These are phyloP conservation scores for Microchrysa polita DNA, from an alignment of 2,888 invertebrate species.

Conservation along the genomic window DNA sequence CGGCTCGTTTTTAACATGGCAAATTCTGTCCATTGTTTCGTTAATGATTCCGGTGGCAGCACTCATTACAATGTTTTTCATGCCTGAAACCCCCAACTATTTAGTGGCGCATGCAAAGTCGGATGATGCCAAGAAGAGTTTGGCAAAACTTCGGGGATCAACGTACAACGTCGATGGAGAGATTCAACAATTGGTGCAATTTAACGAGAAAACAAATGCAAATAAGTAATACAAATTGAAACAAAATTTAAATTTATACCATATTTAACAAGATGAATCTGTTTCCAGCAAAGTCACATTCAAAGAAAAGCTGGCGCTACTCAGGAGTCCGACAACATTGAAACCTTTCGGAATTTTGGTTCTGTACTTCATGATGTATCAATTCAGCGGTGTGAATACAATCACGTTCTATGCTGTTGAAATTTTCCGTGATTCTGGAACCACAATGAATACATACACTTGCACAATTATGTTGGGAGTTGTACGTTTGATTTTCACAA, in stretches of 20 bases:
- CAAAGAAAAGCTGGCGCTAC: slow-evolving; percentile 67
- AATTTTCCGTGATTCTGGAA: slow-evolving; percentile 71
- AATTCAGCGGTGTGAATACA: slow-evolving; percentile 76
- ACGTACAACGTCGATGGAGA: slow-evolving; percentile 72
- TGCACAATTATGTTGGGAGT: slow-evolving; percentile 72
- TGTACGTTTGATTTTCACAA: slow-evolving; percentile 70
- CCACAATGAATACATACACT: slow-evolving; percentile 68
- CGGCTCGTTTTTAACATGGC: slow-evolving; percentile 72
- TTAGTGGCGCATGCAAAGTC: slow-evolving; percentile 70
- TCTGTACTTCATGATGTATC: slow-evolving; percentile 74
- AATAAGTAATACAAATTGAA: slow-evolving; percentile 53
- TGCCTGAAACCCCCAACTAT: slow-evolving; percentile 80
- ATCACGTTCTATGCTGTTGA: slow-evolving; percentile 76
- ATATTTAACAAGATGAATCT: background rate
- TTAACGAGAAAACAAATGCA: slow-evolving; percentile 72
- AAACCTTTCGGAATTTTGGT: slow-evolving; percentile 73
- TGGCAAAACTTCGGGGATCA: slow-evolving; percentile 70
- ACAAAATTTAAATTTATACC: slow-evolving; percentile 3
- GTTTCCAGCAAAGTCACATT: slow-evolving; percentile 52
- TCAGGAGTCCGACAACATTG: slow-evolving; percentile 71
- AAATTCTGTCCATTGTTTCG: slow-evolving; percentile 71
- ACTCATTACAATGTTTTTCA: slow-evolving; percentile 69
- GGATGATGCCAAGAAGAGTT: slow-evolving; percentile 69
- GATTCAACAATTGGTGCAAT: slow-evolving; percentile 70
- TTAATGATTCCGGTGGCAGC: slow-evolving; percentile 70